phyloP scores from a whole-genome alignment of 2,113 vertebrate species.

The Ailuropoda melanoleuca region DNA sequence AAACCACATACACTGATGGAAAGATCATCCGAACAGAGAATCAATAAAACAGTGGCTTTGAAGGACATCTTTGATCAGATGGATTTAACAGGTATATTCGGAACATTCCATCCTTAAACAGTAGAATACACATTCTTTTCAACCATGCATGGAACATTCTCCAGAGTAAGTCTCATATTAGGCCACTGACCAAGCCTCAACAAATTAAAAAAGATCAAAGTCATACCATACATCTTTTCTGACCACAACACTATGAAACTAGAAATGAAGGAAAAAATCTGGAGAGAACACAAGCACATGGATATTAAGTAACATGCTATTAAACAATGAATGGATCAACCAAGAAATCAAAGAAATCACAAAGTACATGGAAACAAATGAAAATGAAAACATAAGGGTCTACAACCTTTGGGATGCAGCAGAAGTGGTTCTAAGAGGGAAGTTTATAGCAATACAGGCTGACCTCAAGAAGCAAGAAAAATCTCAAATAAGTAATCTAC shows the following conservation, averaged over 20 bases:
- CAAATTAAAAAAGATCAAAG: not conserved
- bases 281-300: not conserved
- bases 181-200: not conserved
- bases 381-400: not conserved
- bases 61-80: not conserved
- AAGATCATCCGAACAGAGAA: not conserved
- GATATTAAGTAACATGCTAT: not conserved
- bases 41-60: not conserved
- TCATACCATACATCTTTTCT: not conserved
- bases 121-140: not conserved
- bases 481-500: not conserved
- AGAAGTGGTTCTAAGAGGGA: not conserved
- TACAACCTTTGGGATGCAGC: not conserved
- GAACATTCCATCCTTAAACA: not conserved
- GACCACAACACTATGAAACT: not conserved
- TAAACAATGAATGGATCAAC: not conserved
- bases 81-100: not conserved
- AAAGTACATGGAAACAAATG: not conserved
- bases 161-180: not conserved
- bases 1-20: not conserved
- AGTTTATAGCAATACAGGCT: not conserved
- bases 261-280: not conserved
- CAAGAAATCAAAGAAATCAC: not conserved
- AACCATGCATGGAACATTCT: not conserved
- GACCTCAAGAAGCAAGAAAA: not conserved